Evolutionary conservation across 2,113 vertebrate genomes (phyloP).

Genomic region (Oriolus oriolus): DNA sequence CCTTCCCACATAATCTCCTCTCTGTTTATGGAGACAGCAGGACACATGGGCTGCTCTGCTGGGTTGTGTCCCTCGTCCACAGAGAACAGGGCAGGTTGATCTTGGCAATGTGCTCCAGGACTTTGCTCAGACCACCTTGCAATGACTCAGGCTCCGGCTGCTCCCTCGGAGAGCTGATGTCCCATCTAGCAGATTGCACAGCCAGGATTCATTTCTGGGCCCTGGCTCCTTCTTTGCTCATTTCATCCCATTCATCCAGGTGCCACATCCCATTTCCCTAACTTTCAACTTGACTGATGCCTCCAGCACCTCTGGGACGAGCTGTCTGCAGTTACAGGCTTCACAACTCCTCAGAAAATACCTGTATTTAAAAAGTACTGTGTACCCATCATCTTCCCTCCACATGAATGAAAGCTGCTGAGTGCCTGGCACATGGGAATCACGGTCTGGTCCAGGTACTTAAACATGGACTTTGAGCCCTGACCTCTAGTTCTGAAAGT

Average conservation of each 20-base stretch:
- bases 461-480: not conserved
- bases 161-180: not conserved
- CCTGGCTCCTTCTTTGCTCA: not conserved
- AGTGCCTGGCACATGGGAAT: not conserved
- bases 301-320: not conserved
- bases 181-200: not conserved
- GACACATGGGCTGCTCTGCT: not conserved
- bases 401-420: not conserved
- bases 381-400: not conserved
- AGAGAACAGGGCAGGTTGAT: not conserved
- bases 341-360: not conserved
- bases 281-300: not conserved
- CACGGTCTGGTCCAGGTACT: not conserved
- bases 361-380: not conserved
- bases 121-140: not conserved
- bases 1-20: not conserved
- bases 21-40: not conserved
- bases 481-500: not conserved
- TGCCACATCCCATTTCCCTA: not conserved
- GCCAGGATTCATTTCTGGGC: not conserved
- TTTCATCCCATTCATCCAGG: not conserved
- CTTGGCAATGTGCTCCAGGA: not conserved
- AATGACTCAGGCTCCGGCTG: not conserved
- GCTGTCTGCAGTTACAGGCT: not conserved
- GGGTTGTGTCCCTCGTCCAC: not conserved